Evolutionary conservation across 2,888 invertebrate genomes (phyloP), one percentile per base, ranked within the genome.

Genomic region (Pammene aurita): DNA sequence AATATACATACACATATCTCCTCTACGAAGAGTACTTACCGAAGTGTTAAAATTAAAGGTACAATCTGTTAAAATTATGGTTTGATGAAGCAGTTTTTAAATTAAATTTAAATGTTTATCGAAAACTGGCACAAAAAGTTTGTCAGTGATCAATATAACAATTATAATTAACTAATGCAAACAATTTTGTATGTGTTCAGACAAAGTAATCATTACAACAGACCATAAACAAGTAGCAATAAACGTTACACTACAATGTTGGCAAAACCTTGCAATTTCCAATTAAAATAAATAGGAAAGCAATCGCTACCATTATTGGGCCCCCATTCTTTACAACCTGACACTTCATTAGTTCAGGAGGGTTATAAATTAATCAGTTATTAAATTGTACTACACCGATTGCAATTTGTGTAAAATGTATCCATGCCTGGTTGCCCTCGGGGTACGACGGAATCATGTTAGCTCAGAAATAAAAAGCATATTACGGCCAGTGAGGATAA

Each of bases 301-400:
- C 50, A 61, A 54, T 56, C 13, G 46, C 41, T 35, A 38, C 56
- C 57, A 60, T 64, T 64, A 68, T 58, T 60, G 54, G 38, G 38
- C 44, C 63, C 63, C 58, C 67, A 67, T 67, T 60, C 42, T 60
- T 72, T 57, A 70, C 48, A 62, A 54, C 66, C 68, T 72, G 72
- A 68, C 74, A 44, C 72, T 66, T 72, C 71, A 77, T 77, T 72
- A 74, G 58, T 61, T 14, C 34, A 68, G 64, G 73, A 76, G 77
- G 78, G 78, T 79, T 77, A 74, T 65, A 77, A 78, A 78, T 74
- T 73, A 77, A 77, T 74, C 72, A 76, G 77, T 78, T 79, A 79
- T 79, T 79, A 79, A 78, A 81, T 81, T 80, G 78, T 73, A 71
- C 63, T 62, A 66, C 70, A 72, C 67, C 61, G 66, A 65, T 64